Percentiles rank a stretch among this genome's conserved stretches.
phyloP scores from a whole-genome alignment of 2,113 vertebrate species.

The Electrona antarctica region DNA sequence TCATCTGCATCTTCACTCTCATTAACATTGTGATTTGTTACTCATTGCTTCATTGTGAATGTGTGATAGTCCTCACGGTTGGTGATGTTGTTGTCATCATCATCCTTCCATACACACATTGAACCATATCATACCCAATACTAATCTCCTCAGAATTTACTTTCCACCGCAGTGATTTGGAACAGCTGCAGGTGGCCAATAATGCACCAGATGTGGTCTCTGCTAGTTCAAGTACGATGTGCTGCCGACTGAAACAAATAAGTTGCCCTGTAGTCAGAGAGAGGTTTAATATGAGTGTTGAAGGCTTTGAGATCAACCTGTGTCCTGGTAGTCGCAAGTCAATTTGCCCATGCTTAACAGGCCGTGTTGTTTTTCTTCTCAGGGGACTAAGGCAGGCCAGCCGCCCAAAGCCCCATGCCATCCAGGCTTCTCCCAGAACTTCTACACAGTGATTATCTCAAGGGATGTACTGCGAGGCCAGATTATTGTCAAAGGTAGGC shows the following conservation, averaged over 20 bases:
- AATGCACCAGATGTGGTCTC: conserved; percentile 9
- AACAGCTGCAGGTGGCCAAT: conserved; percentile 12
- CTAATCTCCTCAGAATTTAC: background rate
- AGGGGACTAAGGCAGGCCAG: conserved; percentile 76
- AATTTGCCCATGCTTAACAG: conserved; percentile 63
- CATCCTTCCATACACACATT: background rate
- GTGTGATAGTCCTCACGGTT: background rate
- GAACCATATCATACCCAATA: background rate
- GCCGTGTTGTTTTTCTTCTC: conserved; percentile 50
- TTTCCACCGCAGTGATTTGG: background rate
- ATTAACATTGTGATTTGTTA: background rate
- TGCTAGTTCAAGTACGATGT: conserved; percentile 5
- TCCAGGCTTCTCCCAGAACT: conserved; percentile 83
- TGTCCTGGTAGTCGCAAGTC: conserved; percentile 52
- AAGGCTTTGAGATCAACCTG: conserved; percentile 48
- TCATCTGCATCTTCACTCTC: background rate
- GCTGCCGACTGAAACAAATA: conserved; percentile 22
- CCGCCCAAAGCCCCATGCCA: conserved; percentile 69
- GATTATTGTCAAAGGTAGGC: conserved; percentile 81
- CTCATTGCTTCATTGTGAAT: background rate
- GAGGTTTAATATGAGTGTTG: conserved; percentile 39
- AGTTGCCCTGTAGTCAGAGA: conserved; percentile 15
- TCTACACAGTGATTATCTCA: conserved; percentile 83
- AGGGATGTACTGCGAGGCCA: conserved; percentile 76
- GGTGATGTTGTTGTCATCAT: background rate